phyloP scores from a whole-genome alignment of 53 echinoderm and acorn worm genomes.

The Echinarachnius parma region DNA sequence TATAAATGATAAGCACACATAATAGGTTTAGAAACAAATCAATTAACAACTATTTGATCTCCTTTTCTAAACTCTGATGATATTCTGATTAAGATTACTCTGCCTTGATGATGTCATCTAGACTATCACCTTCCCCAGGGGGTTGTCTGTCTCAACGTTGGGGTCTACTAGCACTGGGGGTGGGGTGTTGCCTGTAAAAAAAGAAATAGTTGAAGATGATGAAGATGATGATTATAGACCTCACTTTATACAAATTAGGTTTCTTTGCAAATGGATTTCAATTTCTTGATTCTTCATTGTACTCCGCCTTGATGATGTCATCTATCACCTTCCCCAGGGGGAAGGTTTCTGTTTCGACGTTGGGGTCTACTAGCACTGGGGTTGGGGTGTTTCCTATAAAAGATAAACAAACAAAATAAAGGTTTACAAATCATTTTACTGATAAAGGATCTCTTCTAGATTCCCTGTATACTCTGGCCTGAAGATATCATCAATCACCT shows the following conservation, averaged over 20 bases:
- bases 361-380: conserved; percentile 37
- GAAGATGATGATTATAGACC: too few species aligned
- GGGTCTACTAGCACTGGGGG: conserved; percentile 43
- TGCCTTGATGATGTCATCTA: conserved; percentile 45
- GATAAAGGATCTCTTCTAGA: too few species aligned
- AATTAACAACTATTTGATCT: too few species aligned
- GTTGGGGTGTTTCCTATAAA: conserved; percentile 36
- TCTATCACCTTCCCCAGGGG: conserved; percentile 33
- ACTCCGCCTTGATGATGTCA: conserved; percentile 43
- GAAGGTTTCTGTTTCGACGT: conserved; percentile 39
- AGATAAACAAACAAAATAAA: too few species aligned
- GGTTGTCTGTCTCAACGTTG: conserved; percentile 38
- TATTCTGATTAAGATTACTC: too few species aligned
- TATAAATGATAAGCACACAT: too few species aligned
- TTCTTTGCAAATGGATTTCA: too few species aligned
- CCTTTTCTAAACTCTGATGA: too few species aligned
- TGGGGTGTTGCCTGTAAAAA: conserved; percentile 32
- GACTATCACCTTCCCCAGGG: conserved; percentile 36
- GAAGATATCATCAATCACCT: conserved; percentile 41
- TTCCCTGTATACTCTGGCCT: conserved; percentile 38
- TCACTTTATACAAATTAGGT: too few species aligned
- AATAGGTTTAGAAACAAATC: too few species aligned
- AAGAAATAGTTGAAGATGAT: too few species aligned
- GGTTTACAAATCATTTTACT: too few species aligned
- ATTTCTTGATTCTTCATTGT: conserved; percentile 31